Conservation (phyloP, 2,113 vertebrate species). For the Euleptes europaea region DNA sequence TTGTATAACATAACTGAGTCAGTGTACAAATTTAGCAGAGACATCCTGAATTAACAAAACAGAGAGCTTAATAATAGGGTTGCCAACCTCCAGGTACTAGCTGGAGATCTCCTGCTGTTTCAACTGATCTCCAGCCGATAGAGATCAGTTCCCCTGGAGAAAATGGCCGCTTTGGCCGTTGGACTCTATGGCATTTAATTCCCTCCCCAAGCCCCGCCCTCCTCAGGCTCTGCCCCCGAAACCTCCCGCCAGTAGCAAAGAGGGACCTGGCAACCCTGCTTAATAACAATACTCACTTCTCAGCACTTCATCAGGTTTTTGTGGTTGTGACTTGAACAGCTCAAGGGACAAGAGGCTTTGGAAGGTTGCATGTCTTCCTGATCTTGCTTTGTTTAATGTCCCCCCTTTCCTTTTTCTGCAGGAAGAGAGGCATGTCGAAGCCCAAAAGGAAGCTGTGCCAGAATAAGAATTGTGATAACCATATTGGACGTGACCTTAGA, state of each 20-base stretch:
- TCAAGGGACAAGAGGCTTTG: not conserved
- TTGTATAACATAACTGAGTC: not conserved
- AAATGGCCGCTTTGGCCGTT: too few species aligned
- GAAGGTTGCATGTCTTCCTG: not conserved
- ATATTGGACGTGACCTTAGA: not conserved
- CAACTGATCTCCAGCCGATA: too few species aligned
- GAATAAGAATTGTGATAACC: not conserved
- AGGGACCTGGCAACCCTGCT: too few species aligned
- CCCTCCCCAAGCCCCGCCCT: too few species aligned
- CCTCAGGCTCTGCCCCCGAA: too few species aligned
- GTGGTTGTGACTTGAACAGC: too few species aligned
- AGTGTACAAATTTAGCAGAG: not conserved
- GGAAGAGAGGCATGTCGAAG: not conserved
- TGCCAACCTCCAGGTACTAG: too few species aligned
- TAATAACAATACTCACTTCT: not conserved
- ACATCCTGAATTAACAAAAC: not conserved
- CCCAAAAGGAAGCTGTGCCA: not conserved
- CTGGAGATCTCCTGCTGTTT: too few species aligned
- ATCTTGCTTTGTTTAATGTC: not conserved
- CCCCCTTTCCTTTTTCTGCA: not conserved
- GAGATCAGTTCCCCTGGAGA: too few species aligned
- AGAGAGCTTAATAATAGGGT: too few species aligned
- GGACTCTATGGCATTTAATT: too few species aligned
- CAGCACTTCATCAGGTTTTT: not conserved
- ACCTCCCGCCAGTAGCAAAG: too few species aligned